Percentiles rank a stretch among this genome's conserved stretches.
phyloP scores from a whole-genome alignment of 2,797 vertebrate genomes.

The Manis javanica region DNA sequence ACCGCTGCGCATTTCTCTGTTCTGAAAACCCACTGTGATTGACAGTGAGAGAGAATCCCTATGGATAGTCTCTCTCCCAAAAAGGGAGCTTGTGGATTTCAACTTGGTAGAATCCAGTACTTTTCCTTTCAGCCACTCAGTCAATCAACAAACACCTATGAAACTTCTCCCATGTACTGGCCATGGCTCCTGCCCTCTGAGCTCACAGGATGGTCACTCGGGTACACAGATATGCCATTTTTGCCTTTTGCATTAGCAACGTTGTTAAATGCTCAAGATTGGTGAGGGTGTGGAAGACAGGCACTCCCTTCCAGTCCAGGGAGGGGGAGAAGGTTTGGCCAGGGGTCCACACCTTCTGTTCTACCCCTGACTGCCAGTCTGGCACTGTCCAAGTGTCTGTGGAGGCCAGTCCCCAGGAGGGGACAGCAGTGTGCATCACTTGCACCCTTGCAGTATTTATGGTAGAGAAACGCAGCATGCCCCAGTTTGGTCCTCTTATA shows the following conservation, averaged over 20 bases:
- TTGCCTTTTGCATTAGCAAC: neutral
- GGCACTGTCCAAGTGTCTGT: neutral
- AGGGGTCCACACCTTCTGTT: neutral
- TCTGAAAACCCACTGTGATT: neutral
- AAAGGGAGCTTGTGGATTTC: neutral
- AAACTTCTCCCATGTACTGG: neutral
- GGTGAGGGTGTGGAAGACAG: too few species aligned
- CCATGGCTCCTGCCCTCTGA: neutral
- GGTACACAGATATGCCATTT: neutral
- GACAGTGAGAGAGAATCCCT: neutral
- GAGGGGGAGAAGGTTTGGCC: neutral
- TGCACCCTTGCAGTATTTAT: neutral
- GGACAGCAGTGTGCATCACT: neutral
- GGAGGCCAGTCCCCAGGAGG: accelerated
- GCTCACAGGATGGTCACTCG: neutral
- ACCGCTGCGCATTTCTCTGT: accelerated
- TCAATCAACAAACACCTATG: neutral
- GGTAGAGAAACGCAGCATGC: neutral
- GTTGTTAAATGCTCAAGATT: neutral
- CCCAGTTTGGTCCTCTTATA: neutral
- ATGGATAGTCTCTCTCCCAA: accelerated
- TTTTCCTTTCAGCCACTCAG: neutral
- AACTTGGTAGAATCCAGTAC: neutral
- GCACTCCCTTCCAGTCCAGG: neutral
- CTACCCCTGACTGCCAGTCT: accelerated